Evolutionary conservation across 2,888 invertebrate species (phyloP).

Genomic region (Callyntrura guangdongensis): DNA sequence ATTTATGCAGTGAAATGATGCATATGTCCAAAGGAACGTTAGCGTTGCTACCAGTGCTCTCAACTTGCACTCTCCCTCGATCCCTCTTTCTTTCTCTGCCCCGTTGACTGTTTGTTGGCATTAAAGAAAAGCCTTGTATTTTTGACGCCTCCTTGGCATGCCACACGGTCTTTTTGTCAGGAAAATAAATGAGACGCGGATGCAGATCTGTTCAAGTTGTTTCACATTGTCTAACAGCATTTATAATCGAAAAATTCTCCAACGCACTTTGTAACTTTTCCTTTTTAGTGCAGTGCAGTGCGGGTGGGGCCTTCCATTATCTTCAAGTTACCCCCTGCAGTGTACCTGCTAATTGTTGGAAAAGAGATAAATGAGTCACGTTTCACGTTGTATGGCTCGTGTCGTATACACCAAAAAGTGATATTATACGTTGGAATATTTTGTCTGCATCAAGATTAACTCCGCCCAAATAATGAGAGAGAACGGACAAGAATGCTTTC

Average conservation of each 20-base stretch:
- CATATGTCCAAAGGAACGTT: slow-evolving; percentile 52
- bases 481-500: not conserved
- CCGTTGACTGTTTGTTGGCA: slow-evolving; percentile 39
- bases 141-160: slow-evolving; percentile 76
- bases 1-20: slow-evolving; percentile 64
- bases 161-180: slow-evolving; percentile 59
- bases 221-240: slow-evolving; percentile 16
- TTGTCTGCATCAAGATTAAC: too few species aligned
- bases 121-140: slow-evolving; percentile 67
- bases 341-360: not conserved
- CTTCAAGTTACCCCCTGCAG: not conserved
- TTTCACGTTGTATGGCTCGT: not conserved
- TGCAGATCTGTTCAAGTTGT: slow-evolving; percentile 24
- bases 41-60: not conserved
- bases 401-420: too few species aligned
- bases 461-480: not conserved
- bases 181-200: slow-evolving; percentile 72
- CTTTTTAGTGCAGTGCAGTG: not conserved
- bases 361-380: not conserved
- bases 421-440: too few species aligned
- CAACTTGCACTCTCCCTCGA: not conserved
- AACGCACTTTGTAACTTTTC: not conserved
- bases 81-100: not conserved
- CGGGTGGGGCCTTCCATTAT: not conserved
- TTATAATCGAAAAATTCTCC: not conserved